A percentile compares a stretch with the other conserved stretches of the same genome.
Evolutionary conservation across 2,797 vertebrate species (phyloP).

Genomic region (Chloroceryle inda): DNA sequence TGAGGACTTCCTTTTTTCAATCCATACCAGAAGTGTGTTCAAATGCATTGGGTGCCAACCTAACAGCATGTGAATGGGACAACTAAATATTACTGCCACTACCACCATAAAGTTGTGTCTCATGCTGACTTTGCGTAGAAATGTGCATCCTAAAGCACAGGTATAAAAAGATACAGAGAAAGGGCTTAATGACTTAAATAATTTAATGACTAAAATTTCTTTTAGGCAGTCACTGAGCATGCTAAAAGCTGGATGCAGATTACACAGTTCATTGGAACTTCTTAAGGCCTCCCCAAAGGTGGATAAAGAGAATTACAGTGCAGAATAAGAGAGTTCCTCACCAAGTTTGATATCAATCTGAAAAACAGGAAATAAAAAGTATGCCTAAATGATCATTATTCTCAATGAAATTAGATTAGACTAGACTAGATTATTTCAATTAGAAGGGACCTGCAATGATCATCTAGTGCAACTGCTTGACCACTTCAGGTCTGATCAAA

Average conservation of each 20-base stretch:
- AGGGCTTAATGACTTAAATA: not conserved
- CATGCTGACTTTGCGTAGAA: not conserved
- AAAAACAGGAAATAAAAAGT: not conserved
- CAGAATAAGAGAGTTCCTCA: not conserved
- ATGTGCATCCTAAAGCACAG: not conserved
- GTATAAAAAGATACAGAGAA: not conserved
- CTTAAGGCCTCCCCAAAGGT: not conserved
- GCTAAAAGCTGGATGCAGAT: not conserved
- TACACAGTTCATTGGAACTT: not conserved
- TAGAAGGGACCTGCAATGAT: not conserved
- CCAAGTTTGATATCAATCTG: not conserved
- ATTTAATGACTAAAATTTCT: not conserved
- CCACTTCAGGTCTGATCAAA: not conserved
- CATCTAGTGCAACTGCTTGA: not conserved
- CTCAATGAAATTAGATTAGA: not conserved
- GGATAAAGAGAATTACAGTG: not conserved
- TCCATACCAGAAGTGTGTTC: not conserved
- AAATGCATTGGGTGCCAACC: not conserved
- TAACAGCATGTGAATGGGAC: fast-evolving
- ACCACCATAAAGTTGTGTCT: not conserved
- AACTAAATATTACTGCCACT: not conserved
- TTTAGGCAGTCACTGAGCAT: not conserved
- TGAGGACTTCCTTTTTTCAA: not conserved
- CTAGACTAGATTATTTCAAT: not conserved
- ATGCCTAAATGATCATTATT: not conserved